Percentiles rank a stretch among this genome's conserved stretches.
phyloP scores from a whole-genome alignment of 2,797 vertebrate species.

The Vespertilio murinus region DNA sequence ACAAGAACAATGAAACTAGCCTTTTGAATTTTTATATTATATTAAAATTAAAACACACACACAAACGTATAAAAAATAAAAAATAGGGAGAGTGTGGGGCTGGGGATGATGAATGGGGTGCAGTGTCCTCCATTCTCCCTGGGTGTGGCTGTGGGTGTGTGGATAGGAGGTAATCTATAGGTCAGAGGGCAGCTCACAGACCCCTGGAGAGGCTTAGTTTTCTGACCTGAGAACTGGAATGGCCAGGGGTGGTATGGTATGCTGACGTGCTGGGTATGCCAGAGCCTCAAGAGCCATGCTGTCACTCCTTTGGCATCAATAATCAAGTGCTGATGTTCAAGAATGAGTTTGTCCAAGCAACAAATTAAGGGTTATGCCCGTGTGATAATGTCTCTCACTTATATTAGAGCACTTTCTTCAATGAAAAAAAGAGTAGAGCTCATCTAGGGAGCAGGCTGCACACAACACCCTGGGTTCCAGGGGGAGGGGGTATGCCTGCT shows the following conservation, averaged over 20 bases:
- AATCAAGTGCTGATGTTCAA: neutral
- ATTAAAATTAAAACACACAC: neutral
- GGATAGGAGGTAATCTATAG: neutral
- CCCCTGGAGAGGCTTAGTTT: neutral
- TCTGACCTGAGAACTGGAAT: neutral
- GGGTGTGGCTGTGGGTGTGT: neutral
- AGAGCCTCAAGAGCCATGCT: neutral
- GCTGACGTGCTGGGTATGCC: neutral
- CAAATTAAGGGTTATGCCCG: neutral
- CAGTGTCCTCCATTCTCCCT: neutral
- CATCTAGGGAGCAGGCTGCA: neutral
- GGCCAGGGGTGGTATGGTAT: no score
- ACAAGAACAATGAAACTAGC: neutral
- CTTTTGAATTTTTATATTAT: constrained; percentile 40
- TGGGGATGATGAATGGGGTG: neutral
- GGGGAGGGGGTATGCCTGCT: neutral
- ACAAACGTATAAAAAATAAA: neutral
- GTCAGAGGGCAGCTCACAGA: neutral
- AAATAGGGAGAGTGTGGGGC: neutral
- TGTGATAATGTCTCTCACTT: neutral
- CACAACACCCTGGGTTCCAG: neutral
- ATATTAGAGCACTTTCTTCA: constrained; percentile 1
- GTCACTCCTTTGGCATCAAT: neutral
- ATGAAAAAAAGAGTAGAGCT: neutral
- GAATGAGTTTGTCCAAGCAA: neutral